Evolutionary conservation across 2,888 invertebrate species (phyloP).

Genomic region (Orchesella flavescens): DNA sequence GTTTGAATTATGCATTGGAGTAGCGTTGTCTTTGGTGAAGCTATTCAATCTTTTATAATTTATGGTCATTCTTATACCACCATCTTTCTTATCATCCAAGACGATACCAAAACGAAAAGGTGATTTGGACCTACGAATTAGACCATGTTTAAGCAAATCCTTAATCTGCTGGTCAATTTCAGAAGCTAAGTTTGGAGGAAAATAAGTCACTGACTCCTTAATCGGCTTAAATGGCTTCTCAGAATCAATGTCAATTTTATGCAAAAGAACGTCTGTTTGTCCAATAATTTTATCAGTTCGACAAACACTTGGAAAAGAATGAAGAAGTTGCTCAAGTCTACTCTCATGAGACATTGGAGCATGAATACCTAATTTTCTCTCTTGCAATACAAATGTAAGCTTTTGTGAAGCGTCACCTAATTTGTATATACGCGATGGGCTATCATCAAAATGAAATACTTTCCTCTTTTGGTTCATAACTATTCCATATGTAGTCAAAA

Average conservation of each 20-base stretch:
- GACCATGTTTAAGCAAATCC: conserved; percentile 25
- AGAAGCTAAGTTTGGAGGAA: background rate
- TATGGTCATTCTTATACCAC: conserved; percentile 27
- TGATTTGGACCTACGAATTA: conserved; percentile 25
- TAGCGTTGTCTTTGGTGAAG: conserved; percentile 14
- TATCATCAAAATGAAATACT: conserved; percentile 7
- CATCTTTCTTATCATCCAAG: too few relatives aligned
- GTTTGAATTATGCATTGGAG: conserved; percentile 45
- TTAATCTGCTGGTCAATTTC: conserved; percentile 20
- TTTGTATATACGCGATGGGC: too few relatives aligned
- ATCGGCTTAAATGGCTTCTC: conserved; percentile 17
- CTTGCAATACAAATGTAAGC: too few relatives aligned
- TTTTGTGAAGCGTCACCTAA: too few relatives aligned
- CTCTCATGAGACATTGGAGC: background rate
- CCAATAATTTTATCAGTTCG: too few relatives aligned
- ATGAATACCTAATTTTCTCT: background rate
- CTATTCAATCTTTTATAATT: conserved; percentile 44
- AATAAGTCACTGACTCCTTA: background rate
- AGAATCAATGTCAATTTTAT: conserved; percentile 19
- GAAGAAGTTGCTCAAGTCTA: background rate
- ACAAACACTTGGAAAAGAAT: too few relatives aligned
- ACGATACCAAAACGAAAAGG: too few relatives aligned
- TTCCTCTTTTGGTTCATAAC: background rate
- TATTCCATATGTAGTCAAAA: background rate
- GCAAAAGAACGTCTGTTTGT: conserved; percentile 18